Base-by-base conservation (phyloP, 2,797 vertebrate species). In the Gallinago stenura region DNA sequence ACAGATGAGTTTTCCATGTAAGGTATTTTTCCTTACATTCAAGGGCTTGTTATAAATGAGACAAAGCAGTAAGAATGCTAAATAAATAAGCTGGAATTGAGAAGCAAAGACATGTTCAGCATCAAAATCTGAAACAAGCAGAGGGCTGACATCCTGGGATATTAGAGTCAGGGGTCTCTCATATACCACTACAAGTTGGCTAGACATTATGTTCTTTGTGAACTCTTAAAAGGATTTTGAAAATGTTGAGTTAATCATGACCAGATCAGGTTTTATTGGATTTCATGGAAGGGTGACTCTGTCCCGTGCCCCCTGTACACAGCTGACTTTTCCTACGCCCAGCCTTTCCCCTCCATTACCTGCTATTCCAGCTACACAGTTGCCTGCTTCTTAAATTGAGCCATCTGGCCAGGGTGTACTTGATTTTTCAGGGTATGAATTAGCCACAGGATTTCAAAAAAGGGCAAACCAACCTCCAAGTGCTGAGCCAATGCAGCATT, bases 201-300 rank as follows among this genome's bases (percentile, higher is more conserved):
- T 81, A 82, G 83, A 84, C 72, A 57, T 90, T 81, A 68, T 76
- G 58, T 82, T 93, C 80, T 66, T 50, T 88, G 69, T 70, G 66
- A 94, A 84, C 66, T 84, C 93, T 84, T 95, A 86, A 79, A 96
- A 84, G 62, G 76, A 58, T 79, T 93, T 91, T 77, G 51, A 76
- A 95, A 93, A 88, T 53, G 56, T 64, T 90, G 64, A 93, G 80
- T 84, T 95, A 94, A 95, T 96, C 83, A 88, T 37, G 78, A 77
- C 62, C 93, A 95, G 77, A 90, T 94, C 87, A 53, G 70, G 70
- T 95, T 96, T 95, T 90, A 95, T 89, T 96, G 28, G 66, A 82
- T 90, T 95, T 82, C 66, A 83, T 87, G 93, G 89, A 68, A 91
- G 68, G 48, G 81, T 80, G 75, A 83, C 81, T 95, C 93, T 35